phyloP scores from a whole-genome alignment of 1,140 invertebrate species.

The Sycophila sp. region DNA sequence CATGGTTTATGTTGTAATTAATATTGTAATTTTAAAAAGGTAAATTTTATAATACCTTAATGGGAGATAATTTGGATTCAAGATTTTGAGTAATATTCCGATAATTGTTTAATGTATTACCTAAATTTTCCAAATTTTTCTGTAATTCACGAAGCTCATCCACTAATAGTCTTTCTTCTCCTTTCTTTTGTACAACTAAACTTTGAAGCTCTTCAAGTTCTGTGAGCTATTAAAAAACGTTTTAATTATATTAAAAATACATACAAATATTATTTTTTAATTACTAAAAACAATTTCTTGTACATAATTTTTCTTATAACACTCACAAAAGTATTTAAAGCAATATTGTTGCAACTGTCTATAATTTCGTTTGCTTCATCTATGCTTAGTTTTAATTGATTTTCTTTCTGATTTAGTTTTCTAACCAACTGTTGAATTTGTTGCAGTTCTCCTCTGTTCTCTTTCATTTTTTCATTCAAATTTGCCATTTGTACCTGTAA shows the following conservation, averaged over 20 bases:
- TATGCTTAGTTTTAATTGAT: conserved; percentile 47
- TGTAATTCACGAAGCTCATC: conserved; percentile 52
- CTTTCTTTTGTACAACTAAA: conserved; percentile 52
- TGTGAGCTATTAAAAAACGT: conserved; percentile 53
- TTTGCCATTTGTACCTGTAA: conserved; percentile 26
- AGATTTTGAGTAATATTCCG: conserved; percentile 42
- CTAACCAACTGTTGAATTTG: conserved; percentile 43
- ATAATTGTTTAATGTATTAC: conserved; percentile 44
- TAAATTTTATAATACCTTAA: conserved; percentile 39
- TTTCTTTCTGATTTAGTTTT: conserved; percentile 38
- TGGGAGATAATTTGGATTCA: conserved; percentile 42
- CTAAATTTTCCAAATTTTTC: conserved; percentile 53
- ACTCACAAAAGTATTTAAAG: conserved; percentile 60
- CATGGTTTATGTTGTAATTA: not conserved
- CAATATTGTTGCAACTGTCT: conserved; percentile 44
- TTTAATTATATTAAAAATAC: conserved; percentile 14
- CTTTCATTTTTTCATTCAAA: conserved; percentile 45
- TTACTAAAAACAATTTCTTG: not conserved
- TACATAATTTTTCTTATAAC: not conserved
- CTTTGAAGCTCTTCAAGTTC: conserved; percentile 63
- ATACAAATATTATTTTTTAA: conserved; percentile 46
- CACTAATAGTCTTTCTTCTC: conserved; percentile 54
- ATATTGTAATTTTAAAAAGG: not conserved
- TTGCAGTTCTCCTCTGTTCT: conserved; percentile 41
- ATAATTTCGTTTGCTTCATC: conserved; percentile 62